These are phyloP conservation scores for Chelon auratus DNA, from an alignment of 2,797 vertebrate genomes.

Conservation along the genomic window DNA sequence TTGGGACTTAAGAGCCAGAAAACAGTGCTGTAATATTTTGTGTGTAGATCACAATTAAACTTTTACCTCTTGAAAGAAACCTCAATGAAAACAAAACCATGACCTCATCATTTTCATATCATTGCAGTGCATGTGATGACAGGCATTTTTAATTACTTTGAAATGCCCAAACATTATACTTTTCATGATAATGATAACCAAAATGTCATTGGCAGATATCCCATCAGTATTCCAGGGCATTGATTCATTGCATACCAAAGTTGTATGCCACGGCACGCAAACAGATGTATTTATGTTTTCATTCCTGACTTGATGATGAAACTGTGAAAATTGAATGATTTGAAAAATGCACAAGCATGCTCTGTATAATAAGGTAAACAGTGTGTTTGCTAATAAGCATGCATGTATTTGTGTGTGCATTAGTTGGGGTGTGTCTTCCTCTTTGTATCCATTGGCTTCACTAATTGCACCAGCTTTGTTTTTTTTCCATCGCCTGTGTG, in stretches of 20 bases:
- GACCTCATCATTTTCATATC: slow-evolving; percentile 81
- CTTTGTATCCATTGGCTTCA: slow-evolving; percentile 57
- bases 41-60: background rate
- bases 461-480: slow-evolving; percentile 80
- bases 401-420: background rate
- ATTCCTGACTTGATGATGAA: slow-evolving; percentile 52
- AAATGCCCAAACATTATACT: slow-evolving; percentile 61
- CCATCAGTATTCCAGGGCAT: slow-evolving; percentile 74
- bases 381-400: slow-evolving; percentile 20
- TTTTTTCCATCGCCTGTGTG: slow-evolving; percentile 73
- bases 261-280: slow-evolving; percentile 87
- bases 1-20: slow-evolving; percentile 7
- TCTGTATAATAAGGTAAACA: slow-evolving; percentile 6
- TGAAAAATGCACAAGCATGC: slow-evolving; percentile 45
- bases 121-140: slow-evolving; percentile 80
- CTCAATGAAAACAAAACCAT: slow-evolving; percentile 70
- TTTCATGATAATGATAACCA: slow-evolving; percentile 54
- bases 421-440: slow-evolving; percentile 23
- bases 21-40: slow-evolving; percentile 1
- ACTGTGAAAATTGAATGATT: slow-evolving; percentile 20
- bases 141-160: slow-evolving; percentile 73
- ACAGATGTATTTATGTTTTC: slow-evolving; percentile 69
- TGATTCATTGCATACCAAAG: slow-evolving; percentile 84
- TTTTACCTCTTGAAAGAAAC: slow-evolving; percentile 61
- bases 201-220: slow-evolving; percentile 66